Percentiles rank a stretch among this genome's conserved stretches.
Conservation (phyloP, 2,113 vertebrate species). For the Bos taurus region ARS-UCD2.0 NC_037331.1:55359001-55359500, state of each 20-base stretch:
- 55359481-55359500: slow-evolving; percentile 30
- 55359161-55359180: neutral
- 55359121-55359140: neutral
- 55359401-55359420: slow-evolving; percentile 78
- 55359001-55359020: neutral
- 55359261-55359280: slow-evolving; percentile 44
- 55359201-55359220: slow-evolving; percentile 24
- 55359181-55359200: slow-evolving; percentile 27
- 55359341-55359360: slow-evolving; percentile 66
- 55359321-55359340: slow-evolving; percentile 68
- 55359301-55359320: slow-evolving; percentile 63
- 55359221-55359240: slow-evolving; percentile 20
- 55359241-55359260: slow-evolving; percentile 19
- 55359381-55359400: slow-evolving; percentile 75
- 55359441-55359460: slow-evolving; percentile 3
- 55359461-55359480: slow-evolving; percentile 53
- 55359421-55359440: slow-evolving; percentile 66
- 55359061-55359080: neutral
- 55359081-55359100: neutral
- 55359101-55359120: neutral
- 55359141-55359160: neutral
- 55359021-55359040: neutral
- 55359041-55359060: neutral
- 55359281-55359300: slow-evolving; percentile 57
- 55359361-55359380: slow-evolving; percentile 77